Evolutionary conservation across 2,113 vertebrate genomes (phyloP).

Genomic region (Diadophis punctatus): DNA sequence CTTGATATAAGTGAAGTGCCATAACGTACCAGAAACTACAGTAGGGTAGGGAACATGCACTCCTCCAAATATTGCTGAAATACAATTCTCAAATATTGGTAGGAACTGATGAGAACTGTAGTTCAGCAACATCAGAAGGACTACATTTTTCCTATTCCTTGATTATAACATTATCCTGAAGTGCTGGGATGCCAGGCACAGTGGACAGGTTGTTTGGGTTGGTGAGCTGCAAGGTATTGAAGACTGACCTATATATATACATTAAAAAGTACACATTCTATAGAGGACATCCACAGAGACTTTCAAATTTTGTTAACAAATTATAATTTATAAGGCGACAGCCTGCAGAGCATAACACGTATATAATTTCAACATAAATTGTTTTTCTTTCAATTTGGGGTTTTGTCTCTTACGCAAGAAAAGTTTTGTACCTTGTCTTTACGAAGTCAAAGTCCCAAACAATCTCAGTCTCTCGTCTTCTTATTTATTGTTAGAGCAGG

Average conservation of each 20-base stretch:
- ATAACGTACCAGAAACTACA: not conserved
- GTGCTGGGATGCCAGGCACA: no score
- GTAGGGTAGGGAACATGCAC: not conserved
- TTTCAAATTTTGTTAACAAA: not conserved
- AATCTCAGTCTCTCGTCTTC: not conserved
- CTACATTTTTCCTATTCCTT: not conserved
- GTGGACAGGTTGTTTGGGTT: not conserved
- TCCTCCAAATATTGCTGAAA: not conserved
- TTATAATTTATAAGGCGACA: not conserved
- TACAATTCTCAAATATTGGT: not conserved
- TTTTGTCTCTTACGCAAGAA: not conserved
- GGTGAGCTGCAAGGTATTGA: not conserved
- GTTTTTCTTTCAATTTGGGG: not conserved
- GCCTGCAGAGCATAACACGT: not conserved
- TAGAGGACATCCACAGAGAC: not conserved
- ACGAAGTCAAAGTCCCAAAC: not conserved
- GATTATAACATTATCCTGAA: not conserved
- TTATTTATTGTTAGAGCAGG: not conserved
- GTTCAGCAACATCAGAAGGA: not conserved
- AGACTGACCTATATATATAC: not conserved
- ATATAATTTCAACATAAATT: not conserved
- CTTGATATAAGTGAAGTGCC: not conserved
- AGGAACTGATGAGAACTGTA: not conserved
- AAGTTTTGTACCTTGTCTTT: not conserved
- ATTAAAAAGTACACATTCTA: not conserved